phyloP scores from a whole-genome alignment of 2,888 invertebrate genomes.

The Scaptomyza flava region DNA sequence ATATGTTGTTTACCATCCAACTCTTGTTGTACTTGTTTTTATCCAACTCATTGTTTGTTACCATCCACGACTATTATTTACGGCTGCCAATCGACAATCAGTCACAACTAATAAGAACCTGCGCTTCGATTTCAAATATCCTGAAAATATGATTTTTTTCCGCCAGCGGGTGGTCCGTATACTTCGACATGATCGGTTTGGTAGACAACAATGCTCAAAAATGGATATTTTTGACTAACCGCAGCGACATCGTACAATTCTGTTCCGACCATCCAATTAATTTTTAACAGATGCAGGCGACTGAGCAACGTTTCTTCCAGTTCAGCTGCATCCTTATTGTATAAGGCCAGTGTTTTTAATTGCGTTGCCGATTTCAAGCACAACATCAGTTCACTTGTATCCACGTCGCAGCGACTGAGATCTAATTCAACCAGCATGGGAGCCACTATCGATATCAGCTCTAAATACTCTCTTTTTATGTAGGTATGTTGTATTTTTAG shows the following conservation, averaged over 20 bases:
- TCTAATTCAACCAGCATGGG: slow-evolving; percentile 45
- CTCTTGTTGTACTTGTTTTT: too few species aligned
- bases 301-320: slow-evolving; percentile 35
- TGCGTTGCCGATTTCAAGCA: slow-evolving; percentile 40
- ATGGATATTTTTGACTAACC: slow-evolving; percentile 28
- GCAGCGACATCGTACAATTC: slow-evolving; percentile 13
- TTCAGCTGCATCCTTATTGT: slow-evolving; percentile 30
- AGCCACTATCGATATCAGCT: slow-evolving; percentile 29
- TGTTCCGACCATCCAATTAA: slow-evolving; percentile 44
- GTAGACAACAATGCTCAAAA: slow-evolving; percentile 39
- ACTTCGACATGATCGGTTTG: slow-evolving; percentile 21
- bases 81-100: neutral
- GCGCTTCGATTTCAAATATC: neutral
- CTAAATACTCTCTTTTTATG: slow-evolving; percentile 28
- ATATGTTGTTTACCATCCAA: neutral
- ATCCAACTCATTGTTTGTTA: neutral
- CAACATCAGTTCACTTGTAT: slow-evolving; percentile 19
- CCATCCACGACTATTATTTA: neutral
- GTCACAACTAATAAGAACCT: neutral
- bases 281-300: slow-evolving; percentile 25
- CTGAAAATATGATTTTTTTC: slow-evolving; percentile 23
- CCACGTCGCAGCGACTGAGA: slow-evolving; percentile 49
- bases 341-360: slow-evolving; percentile 33
- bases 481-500: slow-evolving; percentile 53
- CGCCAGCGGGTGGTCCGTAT: slow-evolving; percentile 34